These are phyloP conservation scores for Drosophila tsacasi DNA, from an alignment of 1,140 invertebrate genomes.

Conservation along the genomic window DNA sequence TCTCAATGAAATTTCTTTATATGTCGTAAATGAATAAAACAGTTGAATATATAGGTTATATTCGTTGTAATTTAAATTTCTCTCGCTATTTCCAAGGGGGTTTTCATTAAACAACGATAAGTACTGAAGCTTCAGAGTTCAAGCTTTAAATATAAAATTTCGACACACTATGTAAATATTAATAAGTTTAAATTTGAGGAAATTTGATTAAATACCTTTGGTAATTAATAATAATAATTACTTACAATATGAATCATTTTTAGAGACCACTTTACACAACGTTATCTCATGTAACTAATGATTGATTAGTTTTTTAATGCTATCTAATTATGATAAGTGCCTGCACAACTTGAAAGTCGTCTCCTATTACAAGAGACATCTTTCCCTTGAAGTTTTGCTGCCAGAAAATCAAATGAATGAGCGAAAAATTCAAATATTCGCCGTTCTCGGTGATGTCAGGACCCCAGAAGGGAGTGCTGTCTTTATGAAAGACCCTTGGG, in stretches of 20 bases:
- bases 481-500: constrained; percentile 28
- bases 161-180: background rate
- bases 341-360: background rate
- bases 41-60: background rate
- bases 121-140: no score
- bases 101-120: no score
- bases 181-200: rapidly evolving
- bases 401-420: constrained; percentile 41
- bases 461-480: background rate
- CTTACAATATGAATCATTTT: background rate
- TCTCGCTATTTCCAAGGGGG: no score
- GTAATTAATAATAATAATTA: background rate
- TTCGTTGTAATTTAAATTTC: no score
- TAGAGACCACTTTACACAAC: background rate
- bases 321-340: constrained; percentile 30
- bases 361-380: constrained; percentile 18
- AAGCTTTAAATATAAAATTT: background rate
- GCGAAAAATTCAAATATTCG: constrained; percentile 43
- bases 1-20: background rate
- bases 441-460: background rate
- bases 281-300: background rate
- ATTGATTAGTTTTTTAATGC: constrained; percentile 31
- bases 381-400: constrained; percentile 11
- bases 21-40: background rate
- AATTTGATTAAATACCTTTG: background rate